Evolutionary conservation across 2,113 vertebrate species (phyloP), one percentile per base, ranked within the genome.

Genomic region (Thymallus thymallus): DNA sequence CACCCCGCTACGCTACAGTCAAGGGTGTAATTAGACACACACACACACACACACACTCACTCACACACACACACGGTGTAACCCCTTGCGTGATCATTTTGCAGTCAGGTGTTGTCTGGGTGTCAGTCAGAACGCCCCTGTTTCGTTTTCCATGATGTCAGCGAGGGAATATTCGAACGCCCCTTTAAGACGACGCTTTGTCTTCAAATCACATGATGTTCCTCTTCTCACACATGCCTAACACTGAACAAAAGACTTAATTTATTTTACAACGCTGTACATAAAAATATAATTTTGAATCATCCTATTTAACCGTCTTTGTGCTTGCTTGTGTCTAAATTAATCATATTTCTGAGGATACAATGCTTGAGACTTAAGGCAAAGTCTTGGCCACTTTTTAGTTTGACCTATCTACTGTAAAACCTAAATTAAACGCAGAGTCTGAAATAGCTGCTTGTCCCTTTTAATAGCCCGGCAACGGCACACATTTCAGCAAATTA

Each of bases 71-170:
- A 62, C 60, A 72, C 58, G 41, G 55, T 22, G 24, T 35, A 12
- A 63, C 60, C 9, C 32, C 29, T 63, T 26, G 22, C 23, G 23
- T 26, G 24, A 12, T 24, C 1, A 22, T 26, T 61, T 63, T 29
- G 26, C 14, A 29, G 62, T 64, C 24, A 29, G 24, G 12, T n/a
- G 23, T 22, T 64, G 12, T 29, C n/a, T 45, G 23, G 12, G 13
- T 45, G 60, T 45, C 24, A 20, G n/a, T 5, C 3, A 24, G 69
- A 63, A 74, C 22, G 10, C 32, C 23, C 83, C 63, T 51, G 66
- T 51, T 51, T 51, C 16, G 16, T 82, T 85, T 85, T 86, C 79
- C 82, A 75, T 78, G 77, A 82, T 78, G 86, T 81, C 73, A 73
- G 58, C 14, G 56, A 81, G 32, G 84, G 84, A 86, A 80, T 76